Base-by-base conservation (phyloP, 2,113 vertebrate genomes). In the Heliornis fulica region DNA sequence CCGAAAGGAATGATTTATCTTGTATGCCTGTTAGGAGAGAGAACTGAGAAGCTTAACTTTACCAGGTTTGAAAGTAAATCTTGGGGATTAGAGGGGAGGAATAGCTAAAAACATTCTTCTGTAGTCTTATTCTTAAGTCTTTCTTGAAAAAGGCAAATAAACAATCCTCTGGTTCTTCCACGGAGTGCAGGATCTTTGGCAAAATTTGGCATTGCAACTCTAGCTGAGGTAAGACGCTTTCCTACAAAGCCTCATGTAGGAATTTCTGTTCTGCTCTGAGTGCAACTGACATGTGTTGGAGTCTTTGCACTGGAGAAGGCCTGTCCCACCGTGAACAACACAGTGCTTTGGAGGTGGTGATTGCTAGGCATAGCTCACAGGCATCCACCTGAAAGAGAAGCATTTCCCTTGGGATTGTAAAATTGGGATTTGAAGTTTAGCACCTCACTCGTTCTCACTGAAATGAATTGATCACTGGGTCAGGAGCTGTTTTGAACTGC, bases 201-300 rank as follows among this genome's bases (percentile, higher is more conserved):
- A 41, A 71, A 54, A 59, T 78, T 66, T 68, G 36, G 9, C 29
- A 15, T 83, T 89, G 1, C 17, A 63, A 34, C 34, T 87, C 22
- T 43, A 54, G 46, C 20, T 59, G 41, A 82, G 41, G 48, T 38
- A 66, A 45, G 51, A 19, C 15, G 6, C 16, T 51, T 88, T 56
- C 19, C 54, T 74, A 3, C 7, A 45, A 25, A 89, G 54, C 20
- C 64, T 69, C 5, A 0, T 0, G 0, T 36, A 63, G 56, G 43
- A 38, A 3, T 83, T 80, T 74, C 28, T 61, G 6, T 76, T 61
- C 64, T 70, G 50, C 28, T 81, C 1, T 1, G 6, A 32, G 26
- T 41, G 45, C 57, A 83, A 40, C 40, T 1, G 2, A 2, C 43
- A 2, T 56, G n/a, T 48, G 76, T 81, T 74, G 60, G 46, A 63